Evolutionary conservation across 2,888 invertebrate species (phyloP), one percentile per base, ranked within the genome.

Genomic region (Nasonia oneida): DNA sequence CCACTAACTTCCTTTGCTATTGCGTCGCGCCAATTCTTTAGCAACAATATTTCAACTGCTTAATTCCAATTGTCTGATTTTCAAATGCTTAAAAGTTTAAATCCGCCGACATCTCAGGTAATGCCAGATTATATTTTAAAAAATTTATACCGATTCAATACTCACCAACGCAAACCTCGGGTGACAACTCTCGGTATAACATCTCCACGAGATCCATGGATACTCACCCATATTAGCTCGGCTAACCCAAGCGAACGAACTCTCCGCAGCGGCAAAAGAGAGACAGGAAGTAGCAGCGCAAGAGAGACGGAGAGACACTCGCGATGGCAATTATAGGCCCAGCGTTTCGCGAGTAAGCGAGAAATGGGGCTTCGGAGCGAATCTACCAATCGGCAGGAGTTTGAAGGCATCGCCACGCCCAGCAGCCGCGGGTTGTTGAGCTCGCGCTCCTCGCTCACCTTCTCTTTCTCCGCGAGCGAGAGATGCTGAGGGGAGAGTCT

Each of bases 391-490:
- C 53, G 76, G 70, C 71, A 42, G 15, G 23, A 39, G 23, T n/a
- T 64, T 50, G 64, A 57, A 67, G 67, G 50, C 70, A 53, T 70
- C 57, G 83, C 82, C 86, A 83, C 86, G 86, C 86, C 86, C 86
- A 81, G 74, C 86, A 81, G 67, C 42, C 14, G 53, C 71, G 37
- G 67, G 37, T 47, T 15, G 61, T 57, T 50, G 42, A 57, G 57
- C 50, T 61, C 74, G 15, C 15, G 47, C 74, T 47, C 47, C 74
- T 47, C 47, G 39, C 33, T 83, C 86, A 75, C 83, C 80, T 33
- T 74, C 81, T 76, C 64, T 79, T 50, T 61, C 79, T 50, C 75
- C 71, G 47, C 71, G 47, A 37, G 42, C 2, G n/a, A 50, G 50
- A 47, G 78, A 78, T 29, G 23, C 42, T 23, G 61, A 29, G 15